Base-by-base conservation (phyloP, 2,113 vertebrate species). In the Neogale vison region DNA sequence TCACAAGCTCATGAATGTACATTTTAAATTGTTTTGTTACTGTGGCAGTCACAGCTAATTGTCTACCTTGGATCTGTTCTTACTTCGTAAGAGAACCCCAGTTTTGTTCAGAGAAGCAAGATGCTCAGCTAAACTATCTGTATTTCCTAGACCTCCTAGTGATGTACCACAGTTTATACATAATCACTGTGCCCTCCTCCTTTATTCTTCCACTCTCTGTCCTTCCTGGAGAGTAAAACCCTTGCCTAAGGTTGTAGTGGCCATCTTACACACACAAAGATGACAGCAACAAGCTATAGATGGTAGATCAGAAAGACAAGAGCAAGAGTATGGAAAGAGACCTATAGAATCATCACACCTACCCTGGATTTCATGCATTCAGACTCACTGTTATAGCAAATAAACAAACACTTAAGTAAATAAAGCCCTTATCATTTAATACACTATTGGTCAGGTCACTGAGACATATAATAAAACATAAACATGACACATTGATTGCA, bases 371-470 rank as follows among this genome's bases (percentile, higher is more conserved):
- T 63, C 88, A 81, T 26, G 31, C 88, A 42, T 82, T 29, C 67
- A 93, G n/a, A 79, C 26, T 81, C 59, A 57, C n/a, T 69, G 34
- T 83, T 83, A 10, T 1, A 92, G 42, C 21, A 92, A 95, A 89
- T 34, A 93, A 80, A 74, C n/a, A 29, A 57, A 39, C 21, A 82
- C 29, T 47, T 14, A 36, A 81, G 93, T 45, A n/a, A 74, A 76
- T 29, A 39, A 96, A 93, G n/a, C 4, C 9, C n/a, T 74, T 65
- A 55, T 82, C 4, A 14, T 95, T 85, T 42, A 96, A 97, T 65
- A 39, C 79, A 71, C 63, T 31, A 59, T 6, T 67, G 47, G 79
- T 45, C 61, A 93, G 52, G 34, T 74, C 67, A 88, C 65, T 34
- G 45, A 88, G 3, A 86, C 8, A 24, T 15, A 7, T 36, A 69